Evolutionary conservation across 2,888 invertebrate genomes (phyloP), one percentile per base, ranked within the genome.

Genomic region (Gisinianus flammeolus): DNA sequence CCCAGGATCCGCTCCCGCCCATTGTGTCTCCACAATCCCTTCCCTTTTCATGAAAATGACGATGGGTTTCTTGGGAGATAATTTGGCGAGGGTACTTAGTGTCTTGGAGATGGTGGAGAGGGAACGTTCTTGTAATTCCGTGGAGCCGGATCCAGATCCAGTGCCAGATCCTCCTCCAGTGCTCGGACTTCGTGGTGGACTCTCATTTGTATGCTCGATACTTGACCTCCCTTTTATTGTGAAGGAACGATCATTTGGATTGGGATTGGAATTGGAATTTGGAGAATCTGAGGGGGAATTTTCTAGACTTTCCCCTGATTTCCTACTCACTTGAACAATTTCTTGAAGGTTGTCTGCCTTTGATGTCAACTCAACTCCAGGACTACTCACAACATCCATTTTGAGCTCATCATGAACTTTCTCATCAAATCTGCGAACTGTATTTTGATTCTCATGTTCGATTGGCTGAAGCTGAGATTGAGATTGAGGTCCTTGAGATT

Each of bases 21-120:
- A 71, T 2, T 77, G 79, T 0, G 82, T 79, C 8, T 83, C 84
- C 0, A 74, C 24, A 54, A 83, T 81, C 1, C 84, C 84, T 77
- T 83, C 84, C 12, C 76, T 78, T 24, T 83, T 10, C 84, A 84
- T 84, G 70, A 82, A 84, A 22, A 84, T 81, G 54, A 82, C 79
- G 31, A 84, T 84, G 10, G 84, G 83, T 72, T 84, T 84, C 70
- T 83, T 84, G 0, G 84, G 84, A 8, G 83, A 83, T 16, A 84
- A 69, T 62, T 83, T 84, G 4, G 84, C 82, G 19, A 83, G 64
- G 1, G 81, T 82, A 28, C 79, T 83, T 31, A 84, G 54, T 16
- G 84, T 84, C 12, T 81, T 84, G 4, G 81, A 76, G 1, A 56
- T 56, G 30, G 30, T 19, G 44, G 69, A 33, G 16, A 31, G n/a